Base-by-base conservation (phyloP, 2,888 invertebrate genomes). In the Pterostichus madidus region DNA sequence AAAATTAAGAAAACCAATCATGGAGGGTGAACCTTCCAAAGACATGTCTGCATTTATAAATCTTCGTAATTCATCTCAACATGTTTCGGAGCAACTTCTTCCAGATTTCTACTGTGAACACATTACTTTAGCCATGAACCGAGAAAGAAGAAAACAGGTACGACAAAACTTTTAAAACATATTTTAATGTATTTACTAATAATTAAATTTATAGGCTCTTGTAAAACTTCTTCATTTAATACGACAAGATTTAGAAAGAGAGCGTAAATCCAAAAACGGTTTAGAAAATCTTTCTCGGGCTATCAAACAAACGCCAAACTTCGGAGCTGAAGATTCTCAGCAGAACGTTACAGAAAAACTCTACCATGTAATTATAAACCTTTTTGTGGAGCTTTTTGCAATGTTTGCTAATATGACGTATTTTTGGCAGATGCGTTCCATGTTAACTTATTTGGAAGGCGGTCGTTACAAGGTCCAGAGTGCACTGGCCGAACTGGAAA, bases 21-120 rank as follows among this genome's bases (percentile, higher is more conserved):
- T 92, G 83, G 95, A 94, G 87, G 93, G 95, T 35, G 94, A 95
- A 87, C 93, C 95, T 7, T 92, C 94, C 84, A 93, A 94, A 87
- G 94, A 94, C 86, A 91, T 94, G 89, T 90, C 92, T 2, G 92
- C 93, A 7, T 92, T 93, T 85, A 91, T 93, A 64, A 95, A 94
- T 84, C 93, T 94, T 81, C 92, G 94, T 81, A 94, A 94, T 13
- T 93, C 93, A 6, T 92, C 93, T 0, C 90, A 90, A 78, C 90
- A 91, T 84, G 91, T 92, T 73, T 91, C 93, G 8, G 98, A 98
- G 88, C 98, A 98, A 89, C 91, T 97, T 78, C 90, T 98, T 84
- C 97, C 98, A 0, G 98, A 98, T 90, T 98, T 97, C 91, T 98
- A 98, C 90, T 97, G 98, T 86, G 98, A 98, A 89, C 98, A 98